Evolutionary conservation across 2,797 vertebrate species (phyloP), one percentile per base, ranked within the genome.

Genomic region (Hemibagrus guttatus): DNA sequence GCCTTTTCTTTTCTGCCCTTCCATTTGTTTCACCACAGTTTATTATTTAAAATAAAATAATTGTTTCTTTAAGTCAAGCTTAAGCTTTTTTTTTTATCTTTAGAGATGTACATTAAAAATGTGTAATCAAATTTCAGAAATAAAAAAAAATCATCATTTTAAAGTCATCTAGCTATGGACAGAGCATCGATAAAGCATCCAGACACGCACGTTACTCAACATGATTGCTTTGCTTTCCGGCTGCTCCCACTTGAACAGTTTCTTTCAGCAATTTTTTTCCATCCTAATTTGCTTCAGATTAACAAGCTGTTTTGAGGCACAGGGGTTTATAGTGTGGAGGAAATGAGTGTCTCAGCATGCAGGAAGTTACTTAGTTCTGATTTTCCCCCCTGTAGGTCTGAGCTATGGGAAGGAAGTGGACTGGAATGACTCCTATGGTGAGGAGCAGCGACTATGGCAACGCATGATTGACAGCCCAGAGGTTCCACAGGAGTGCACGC

Each of bases 351-450:
- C 72, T 58, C 31, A 31, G 8, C 52, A 84, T 59, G 58, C 42
- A 75, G 35, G 23, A 64, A 58, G 56, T 58, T 21, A 9, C 6
- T 58, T 23, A 39, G 8, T 76, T 12, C 7, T 84, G 8, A 87
- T 58, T 59, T 6, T 28, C 19, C 84, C 49, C 86, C 69, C 76
- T 84, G 6, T 91, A 99, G 98, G 98, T 85, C 90, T 95, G 84
- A 98, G 98, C 93, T 97, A 98, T 46, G 97, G 97, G 71, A 97
- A 97, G 64, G 95, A 95, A 19, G 98, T 98, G 31, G 96, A 98
- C 91, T 99, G 98, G 98, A 99, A 98, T 96, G 98, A 99, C 93
- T 96, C 98, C 3, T 96, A 92, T 6, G 98, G 97, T 39, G 98
- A 98, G 92, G 98, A 99, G 79, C 97, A 96, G 91, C 95, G 91